Evolutionary conservation across 1,140 invertebrate genomes (phyloP), one percentile per base, ranked within the genome.

Genomic region (Lordiphosa stackelbergi): DNA sequence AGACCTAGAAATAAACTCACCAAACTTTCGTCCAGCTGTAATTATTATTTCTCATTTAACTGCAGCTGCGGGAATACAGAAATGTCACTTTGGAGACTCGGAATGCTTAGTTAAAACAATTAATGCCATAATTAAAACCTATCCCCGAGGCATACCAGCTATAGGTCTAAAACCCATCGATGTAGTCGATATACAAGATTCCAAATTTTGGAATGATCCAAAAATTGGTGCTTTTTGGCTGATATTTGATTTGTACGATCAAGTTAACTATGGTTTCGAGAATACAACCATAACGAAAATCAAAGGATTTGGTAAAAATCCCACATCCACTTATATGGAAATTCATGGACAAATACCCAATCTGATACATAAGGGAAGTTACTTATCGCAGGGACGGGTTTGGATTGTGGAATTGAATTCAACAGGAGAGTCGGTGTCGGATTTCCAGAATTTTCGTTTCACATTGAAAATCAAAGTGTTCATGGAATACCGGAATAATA

Each of bases 251-350:
- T 35, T 77, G 8, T 59, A 40, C 7, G 40, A 78, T 24, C 64
- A 69, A 40, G 53, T 78, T 4, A 78, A 69, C 19, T 78, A 73
- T 19, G 73, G 69, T 1, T 78, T 78, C 34, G 73, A 77, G 41
- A 77, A 77, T 37, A 62, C 73, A 19, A 77, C 73, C 0, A 77
- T 77, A 10, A 77, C 73, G 0, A 58, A 53, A 13, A 46, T 78
- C 5, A 46, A 34, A 34, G 69, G 73, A 5, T 77, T 77, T 22
- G 53, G 37, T 7, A 63, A 59, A 38, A 53, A 78, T 36, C 69
- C 64, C 12, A 73, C 69, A 34, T 35, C 40, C 8, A 57, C 28
- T 16, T 24, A 43, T 16, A 56, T 78, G 9, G 65, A 54, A 42
- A 78, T 78, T 11, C 65, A 63, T n/a, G 73, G 73, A 10, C 41